Conservation (phyloP, 2,888 invertebrate genomes). For the Drosophila cracens region DNA sequence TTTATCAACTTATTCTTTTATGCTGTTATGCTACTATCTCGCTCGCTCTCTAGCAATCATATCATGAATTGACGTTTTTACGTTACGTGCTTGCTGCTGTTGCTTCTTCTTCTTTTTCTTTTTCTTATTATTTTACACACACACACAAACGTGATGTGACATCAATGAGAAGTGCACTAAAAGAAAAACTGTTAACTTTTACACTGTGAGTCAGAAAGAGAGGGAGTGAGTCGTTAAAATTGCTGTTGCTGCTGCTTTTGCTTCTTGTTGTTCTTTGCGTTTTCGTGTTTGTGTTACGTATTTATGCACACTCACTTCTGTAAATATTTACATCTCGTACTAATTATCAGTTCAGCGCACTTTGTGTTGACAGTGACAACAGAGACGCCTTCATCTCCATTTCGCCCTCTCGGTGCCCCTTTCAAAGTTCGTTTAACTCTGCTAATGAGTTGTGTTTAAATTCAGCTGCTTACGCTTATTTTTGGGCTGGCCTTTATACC, state of each 20-base stretch:
- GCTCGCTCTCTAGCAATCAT: constrained; percentile 35
- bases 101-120: constrained; percentile 33
- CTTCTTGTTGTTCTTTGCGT: constrained; percentile 13
- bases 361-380: constrained; percentile 66
- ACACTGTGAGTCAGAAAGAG: neutral
- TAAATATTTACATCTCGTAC: constrained; percentile 77
- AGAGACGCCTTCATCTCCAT: constrained; percentile 42
- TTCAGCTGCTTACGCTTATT: constrained; percentile 28
- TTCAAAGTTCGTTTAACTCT: constrained; percentile 74
- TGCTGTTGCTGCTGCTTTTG: constrained; percentile 1
- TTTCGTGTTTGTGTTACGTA: constrained; percentile 36
- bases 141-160: constrained; percentile 21
- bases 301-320: constrained; percentile 68
- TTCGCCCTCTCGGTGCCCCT: neutral
- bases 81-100: constrained; percentile 51
- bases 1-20: constrained; percentile 62
- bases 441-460: constrained; percentile 39
- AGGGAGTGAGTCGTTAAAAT: constrained; percentile 20
- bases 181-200: constrained; percentile 1
- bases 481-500: constrained; percentile 22
- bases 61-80: constrained; percentile 46
- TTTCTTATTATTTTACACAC: constrained; percentile 29
- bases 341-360: constrained; percentile 81
- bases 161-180: constrained; percentile 38
- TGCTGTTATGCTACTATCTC: constrained; percentile 15